Evolutionary conservation across 2,888 invertebrate species (phyloP).

Genomic region (Drosophila multiciliata): DNA sequence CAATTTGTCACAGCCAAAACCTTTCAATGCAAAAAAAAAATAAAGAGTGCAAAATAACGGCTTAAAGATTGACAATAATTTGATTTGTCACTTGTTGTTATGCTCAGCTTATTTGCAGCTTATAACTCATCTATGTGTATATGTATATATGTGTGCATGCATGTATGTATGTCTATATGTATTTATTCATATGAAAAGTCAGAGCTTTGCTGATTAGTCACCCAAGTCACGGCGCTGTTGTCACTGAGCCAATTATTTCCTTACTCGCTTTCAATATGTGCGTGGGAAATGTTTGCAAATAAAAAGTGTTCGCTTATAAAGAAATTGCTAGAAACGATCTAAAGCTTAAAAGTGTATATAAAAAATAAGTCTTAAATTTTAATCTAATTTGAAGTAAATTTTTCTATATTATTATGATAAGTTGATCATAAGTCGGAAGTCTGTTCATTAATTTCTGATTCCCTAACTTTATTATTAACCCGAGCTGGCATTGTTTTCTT

Average conservation of each 20-base stretch:
- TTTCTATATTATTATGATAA: neutral
- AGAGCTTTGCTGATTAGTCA: constrained; percentile 19
- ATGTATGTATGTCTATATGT: neutral
- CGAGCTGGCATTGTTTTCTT: constrained; percentile 10
- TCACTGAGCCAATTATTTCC: neutral
- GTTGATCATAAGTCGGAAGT: neutral
- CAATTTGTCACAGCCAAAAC: neutral
- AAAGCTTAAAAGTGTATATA: neutral
- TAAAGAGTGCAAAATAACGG: neutral
- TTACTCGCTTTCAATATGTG: neutral
- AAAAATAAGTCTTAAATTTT: neutral
- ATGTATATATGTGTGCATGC: neutral
- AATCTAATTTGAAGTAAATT: neutral
- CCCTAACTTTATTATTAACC: constrained; percentile 2
- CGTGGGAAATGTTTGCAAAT: neutral
- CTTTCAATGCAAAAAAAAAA: neutral
- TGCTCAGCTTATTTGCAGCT: constrained; percentile 9
- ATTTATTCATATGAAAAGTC: neutral
- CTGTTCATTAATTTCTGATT: constrained; percentile 17
- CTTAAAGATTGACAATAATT: neutral
- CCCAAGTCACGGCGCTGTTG: constrained; percentile 7
- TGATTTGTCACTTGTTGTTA: constrained; percentile 3
- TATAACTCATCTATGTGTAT: neutral
- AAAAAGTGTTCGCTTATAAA: neutral
- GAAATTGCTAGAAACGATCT: constrained; percentile 1